Percentiles rank a stretch among this genome's conserved stretches.
These are phyloP conservation scores for Myzus persicae DNA, from an alignment of 1,140 invertebrate species.

Conservation along the genomic window DNA sequence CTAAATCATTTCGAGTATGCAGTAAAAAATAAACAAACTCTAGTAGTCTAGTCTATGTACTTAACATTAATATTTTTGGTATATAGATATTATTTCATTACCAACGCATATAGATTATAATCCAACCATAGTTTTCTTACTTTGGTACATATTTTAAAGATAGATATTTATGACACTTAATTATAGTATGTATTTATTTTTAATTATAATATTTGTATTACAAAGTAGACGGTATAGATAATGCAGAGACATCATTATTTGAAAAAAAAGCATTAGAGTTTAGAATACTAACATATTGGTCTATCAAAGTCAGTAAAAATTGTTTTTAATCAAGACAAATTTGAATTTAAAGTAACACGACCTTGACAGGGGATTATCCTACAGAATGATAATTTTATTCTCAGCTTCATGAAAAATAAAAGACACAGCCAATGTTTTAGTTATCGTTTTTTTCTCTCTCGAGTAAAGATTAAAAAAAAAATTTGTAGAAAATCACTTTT, in stretches of 20 bases:
- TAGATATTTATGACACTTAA: too few species aligned
- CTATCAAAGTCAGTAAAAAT: background rate
- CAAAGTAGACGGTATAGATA: too few species aligned
- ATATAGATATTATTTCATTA: too few species aligned
- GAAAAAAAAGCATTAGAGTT: background rate
- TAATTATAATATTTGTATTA: too few species aligned
- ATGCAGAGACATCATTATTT: too few species aligned
- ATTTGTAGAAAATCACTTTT: background rate
- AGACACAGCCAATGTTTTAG: background rate
- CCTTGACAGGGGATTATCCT: background rate
- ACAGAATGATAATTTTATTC: background rate
- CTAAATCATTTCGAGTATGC: too few species aligned
- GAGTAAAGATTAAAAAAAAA: background rate
- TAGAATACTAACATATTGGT: background rate
- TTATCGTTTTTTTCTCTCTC: background rate
- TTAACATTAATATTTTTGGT: background rate
- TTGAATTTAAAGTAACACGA: background rate
- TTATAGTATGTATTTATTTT: too few species aligned
- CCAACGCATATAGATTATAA: too few species aligned
- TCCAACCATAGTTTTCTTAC: too few species aligned
- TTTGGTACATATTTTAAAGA: too few species aligned
- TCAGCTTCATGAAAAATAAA: background rate
- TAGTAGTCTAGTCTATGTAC: too few species aligned
- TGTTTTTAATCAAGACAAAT: slow-evolving; percentile 22
- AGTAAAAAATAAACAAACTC: too few species aligned